These are phyloP conservation scores for Leptosomus discolor DNA, from an alignment of 2,113 vertebrate genomes.

Conservation along the genomic window DNA sequence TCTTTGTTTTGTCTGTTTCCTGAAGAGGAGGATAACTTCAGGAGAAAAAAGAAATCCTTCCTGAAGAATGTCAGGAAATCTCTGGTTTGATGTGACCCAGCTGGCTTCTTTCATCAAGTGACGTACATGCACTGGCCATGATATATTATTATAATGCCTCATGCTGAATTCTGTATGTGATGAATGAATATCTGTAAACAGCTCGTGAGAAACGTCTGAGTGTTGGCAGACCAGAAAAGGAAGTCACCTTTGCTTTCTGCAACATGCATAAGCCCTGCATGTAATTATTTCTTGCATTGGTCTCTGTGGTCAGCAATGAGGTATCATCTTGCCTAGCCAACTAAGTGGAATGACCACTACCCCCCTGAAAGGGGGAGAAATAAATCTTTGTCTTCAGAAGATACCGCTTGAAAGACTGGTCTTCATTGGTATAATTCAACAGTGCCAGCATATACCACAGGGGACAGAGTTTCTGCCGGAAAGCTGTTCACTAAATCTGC, in stretches of 20 bases:
- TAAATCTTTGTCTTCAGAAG: neutral
- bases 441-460: neutral
- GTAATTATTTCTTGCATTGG: neutral
- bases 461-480: neutral
- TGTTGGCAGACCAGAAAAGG: neutral
- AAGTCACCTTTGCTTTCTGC: neutral
- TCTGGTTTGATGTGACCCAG: neutral
- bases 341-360: neutral
- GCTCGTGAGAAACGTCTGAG: neutral
- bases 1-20: slow-evolving; percentile 36
- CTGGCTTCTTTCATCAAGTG: neutral
- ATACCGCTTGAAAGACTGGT: neutral
- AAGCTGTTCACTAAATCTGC: neutral
- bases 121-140: neutral
- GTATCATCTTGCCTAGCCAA: neutral
- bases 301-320: neutral
- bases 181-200: neutral
- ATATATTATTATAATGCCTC: neutral
- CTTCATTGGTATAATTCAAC: neutral
- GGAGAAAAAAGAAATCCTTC: neutral
- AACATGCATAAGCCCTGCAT: neutral
- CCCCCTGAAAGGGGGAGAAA: neutral
- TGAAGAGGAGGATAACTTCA: neutral
- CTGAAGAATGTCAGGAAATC: slow-evolving; percentile 18
- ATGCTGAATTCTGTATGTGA: neutral